Evolutionary conservation across 2,888 invertebrate species (phyloP).

Genomic region (Drosophila quinaria): DNA sequence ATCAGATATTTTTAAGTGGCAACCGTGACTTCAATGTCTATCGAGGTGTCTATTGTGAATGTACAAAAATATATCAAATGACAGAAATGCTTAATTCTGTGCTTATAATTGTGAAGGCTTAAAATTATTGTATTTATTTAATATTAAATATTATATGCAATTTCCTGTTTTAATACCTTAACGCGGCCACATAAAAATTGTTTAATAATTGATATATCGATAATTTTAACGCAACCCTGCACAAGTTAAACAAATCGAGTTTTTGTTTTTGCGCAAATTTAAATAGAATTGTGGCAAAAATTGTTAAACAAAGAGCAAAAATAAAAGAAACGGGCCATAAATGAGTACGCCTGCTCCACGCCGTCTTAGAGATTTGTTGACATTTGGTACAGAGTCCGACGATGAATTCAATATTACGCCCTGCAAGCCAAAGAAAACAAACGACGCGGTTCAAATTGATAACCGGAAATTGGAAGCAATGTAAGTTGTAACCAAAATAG

Average conservation of each 20-base stretch:
- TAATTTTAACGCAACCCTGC: slow-evolving; percentile 8
- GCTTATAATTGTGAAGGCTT: neutral
- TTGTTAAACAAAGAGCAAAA: slow-evolving; percentile 5
- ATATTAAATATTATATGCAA: neutral
- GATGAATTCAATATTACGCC: slow-evolving; percentile 83
- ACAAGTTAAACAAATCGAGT: slow-evolving; percentile 10
- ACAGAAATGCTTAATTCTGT: neutral
- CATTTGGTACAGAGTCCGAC: slow-evolving; percentile 82
- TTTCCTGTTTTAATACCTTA: neutral
- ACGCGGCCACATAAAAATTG: neutral
- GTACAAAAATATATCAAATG: neutral
- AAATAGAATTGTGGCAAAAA: slow-evolving; percentile 22
- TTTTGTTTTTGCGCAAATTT: slow-evolving; percentile 41
- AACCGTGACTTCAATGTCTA: neutral
- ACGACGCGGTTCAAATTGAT: slow-evolving; percentile 21
- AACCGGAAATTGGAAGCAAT: slow-evolving; percentile 12
- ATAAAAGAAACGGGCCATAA: slow-evolving; percentile 23
- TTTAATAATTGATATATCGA: slow-evolving; percentile 21
- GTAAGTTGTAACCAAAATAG: slow-evolving; percentile 16
- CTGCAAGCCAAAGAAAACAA: slow-evolving; percentile 50
- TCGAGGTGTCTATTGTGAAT: neutral
- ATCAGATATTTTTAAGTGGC: no score
- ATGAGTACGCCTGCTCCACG: slow-evolving; percentile 82
- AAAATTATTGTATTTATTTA: neutral
- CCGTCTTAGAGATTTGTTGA: slow-evolving; percentile 83